Base-by-base conservation (phyloP, 2,888 invertebrate genomes). In the Scaptomyza tumidula region DNA sequence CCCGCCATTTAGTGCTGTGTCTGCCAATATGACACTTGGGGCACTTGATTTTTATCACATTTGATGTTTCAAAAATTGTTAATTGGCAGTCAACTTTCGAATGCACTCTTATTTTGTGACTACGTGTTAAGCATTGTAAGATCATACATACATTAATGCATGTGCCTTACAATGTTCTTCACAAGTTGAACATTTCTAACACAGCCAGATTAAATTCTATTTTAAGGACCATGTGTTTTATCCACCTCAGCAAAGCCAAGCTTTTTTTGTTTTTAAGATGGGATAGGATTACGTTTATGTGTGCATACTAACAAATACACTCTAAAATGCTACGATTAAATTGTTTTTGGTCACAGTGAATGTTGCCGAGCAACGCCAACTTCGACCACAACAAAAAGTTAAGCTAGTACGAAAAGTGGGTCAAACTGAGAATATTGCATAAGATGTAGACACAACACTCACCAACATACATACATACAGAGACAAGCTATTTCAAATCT, bases 401-500 rank as follows among this genome's bases (percentile, higher is more conserved):
- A 78, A 80, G 63, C 73, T 67, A 74, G 56, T 54, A 63, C 60
- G 49, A 74, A 86, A 85, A 85, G 87, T 85, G 63, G 89, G 85
- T 87, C 85, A 85, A 84, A 79, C 85, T 71, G 85, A 88, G 89
- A 86, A 88, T 85, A 87, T 85, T 84, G 83, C 83, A 84, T 84
- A 84, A 84, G 79, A 80, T 63, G 69, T 74, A 71, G 77, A 76
- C 76, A 70, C 82, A 66, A 70, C 82, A 81, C 86, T 85, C 82
- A 71, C 79, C 73, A 69, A 50, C 58, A 63, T 64, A 66, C 48
- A 46, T 1, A 46, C 55, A 64, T 33, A 53, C 66, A 46, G 31
- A 67, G 61, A 75, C 79, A 63, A 81, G 66, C 84, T 80, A 80
- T 81, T 88, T 84, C 50, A 72, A 68, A 81, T 80, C 71, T 80